Evolutionary conservation across 2,113 vertebrate species (phyloP), one percentile per base, ranked within the genome.

Genomic region (Oncorhynchus tshawytscha): DNA sequence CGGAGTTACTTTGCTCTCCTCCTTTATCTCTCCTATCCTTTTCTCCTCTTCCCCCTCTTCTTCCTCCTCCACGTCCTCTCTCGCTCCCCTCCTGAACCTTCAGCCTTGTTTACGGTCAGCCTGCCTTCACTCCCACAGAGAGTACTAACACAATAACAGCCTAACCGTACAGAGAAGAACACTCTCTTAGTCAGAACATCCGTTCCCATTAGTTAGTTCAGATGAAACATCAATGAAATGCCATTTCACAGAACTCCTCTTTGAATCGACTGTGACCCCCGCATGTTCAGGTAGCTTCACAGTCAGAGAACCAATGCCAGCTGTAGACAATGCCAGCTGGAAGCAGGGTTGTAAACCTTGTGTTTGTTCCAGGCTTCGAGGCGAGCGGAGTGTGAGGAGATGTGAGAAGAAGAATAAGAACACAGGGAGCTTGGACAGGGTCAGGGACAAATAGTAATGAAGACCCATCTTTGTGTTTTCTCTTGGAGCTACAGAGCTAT

Each of bases 1-100:
- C 70, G 67, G 77, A 45, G 74, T 78, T 79, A 62, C 57, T 78
- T 76, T 62, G 8, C 59, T 20, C 73, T 64, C 72, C 69, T 59
- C 54, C 25, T 15, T 49, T 18, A 29, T 57, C 54, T 57, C 25
- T 49, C 79, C n/a, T 39, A 20, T 34, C 54, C 27, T 39, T n/a
- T 64, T 59, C 22, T 54, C 54, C n/a, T 34, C 34, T 34, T 20
- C 12, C n/a, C 68, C 48, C 18, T 70, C 70, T 24, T 34, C 67
- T 34, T 27, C 71, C 11, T 49, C 24, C 39, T 25, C 11, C 49
- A 16, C 25, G 15, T 9, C 6, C 51, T 62, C 54, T 62, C 27
- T 39, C 51, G 4, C n/a, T 72, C 54, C 5, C 71, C 29, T n/a
- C 39, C 20, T 67, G 20, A 64, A n/a, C 60, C 65, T 18, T 67